These are phyloP conservation scores for Aselliscus stoliczkanus DNA, from an alignment of 2,797 vertebrate species.

Conservation along the genomic window DNA sequence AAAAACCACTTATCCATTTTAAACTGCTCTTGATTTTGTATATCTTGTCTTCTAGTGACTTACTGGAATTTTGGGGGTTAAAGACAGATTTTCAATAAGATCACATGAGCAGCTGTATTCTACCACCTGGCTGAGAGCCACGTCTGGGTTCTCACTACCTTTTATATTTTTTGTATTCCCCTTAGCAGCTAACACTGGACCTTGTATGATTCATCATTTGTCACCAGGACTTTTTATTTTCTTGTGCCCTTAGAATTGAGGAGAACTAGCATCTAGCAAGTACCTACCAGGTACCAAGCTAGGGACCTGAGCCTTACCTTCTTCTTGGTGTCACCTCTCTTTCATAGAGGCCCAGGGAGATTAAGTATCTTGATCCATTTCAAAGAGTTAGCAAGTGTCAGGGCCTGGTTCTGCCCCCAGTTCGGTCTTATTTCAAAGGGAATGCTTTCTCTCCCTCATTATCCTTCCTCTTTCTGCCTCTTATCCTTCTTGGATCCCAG, in stretches of 20 bases:
- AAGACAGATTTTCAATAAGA: neutral
- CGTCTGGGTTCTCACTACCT: neutral
- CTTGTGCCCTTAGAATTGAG: neutral
- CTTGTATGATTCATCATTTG: constrained; percentile 17
- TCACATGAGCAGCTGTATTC: neutral
- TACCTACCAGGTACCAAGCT: neutral
- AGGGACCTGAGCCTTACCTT: neutral
- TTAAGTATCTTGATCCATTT: neutral
- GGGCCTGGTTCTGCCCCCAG: neutral
- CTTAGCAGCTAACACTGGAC: neutral
- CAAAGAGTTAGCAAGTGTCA: neutral
- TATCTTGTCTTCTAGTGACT: neutral
- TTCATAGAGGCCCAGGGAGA: neutral
- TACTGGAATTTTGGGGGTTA: neutral
- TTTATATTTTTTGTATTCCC: constrained; percentile 13
- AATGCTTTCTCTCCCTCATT: neutral
- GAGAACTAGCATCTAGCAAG: constrained; percentile 16
- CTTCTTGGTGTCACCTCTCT: neutral
- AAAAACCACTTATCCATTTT: neutral
- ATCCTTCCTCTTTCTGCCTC: neutral
- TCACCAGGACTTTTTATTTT: constrained; percentile 36
- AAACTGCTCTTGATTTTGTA: neutral
- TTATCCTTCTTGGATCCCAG: neutral
- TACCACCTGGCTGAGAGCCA: neutral
- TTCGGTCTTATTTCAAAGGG: neutral